Base-by-base conservation (phyloP, 1,140 invertebrate species). In the Pinna nobilis region DNA sequence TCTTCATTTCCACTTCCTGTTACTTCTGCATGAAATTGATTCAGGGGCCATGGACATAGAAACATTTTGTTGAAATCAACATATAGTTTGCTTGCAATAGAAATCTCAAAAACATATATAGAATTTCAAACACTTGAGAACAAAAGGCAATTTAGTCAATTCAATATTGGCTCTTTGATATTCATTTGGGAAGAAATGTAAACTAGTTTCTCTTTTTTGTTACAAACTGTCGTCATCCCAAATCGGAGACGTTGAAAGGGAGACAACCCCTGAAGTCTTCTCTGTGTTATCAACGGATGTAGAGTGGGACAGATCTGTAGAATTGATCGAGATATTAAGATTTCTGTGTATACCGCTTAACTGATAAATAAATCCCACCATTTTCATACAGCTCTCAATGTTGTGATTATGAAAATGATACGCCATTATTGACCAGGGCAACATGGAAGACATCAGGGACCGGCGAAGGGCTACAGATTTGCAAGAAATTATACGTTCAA, bases 281-380 rank as follows among this genome's bases (percentile, higher is more conserved):
- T 59, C 55, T 15, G 55, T 59, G 15, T 15, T 59, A 15, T 25
- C 55, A 11, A 30, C 55, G 28, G 55, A 59, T 33, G 55, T 59
- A n/a, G 55, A 59, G 15, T 30, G 55, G 30, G 37, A 59, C 30
- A 59, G 37, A 25, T 35, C 33, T 7, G 55, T 35, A 33, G 30
- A 35, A 11, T 59, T 59, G 18, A 59, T 35, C 3, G 55, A 59
- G 2, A 33, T 35, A 35, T 59, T 33, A 13, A 20, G 55, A n/a
- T 51, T 51, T 9, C 35, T 32, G n/a, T 66, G 60, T 4, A 81
- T 44, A 28, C 76, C 79, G 4, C 71, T 60, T 37, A 81, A 59
- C 13, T 77, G 76, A 44, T 73, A 76, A 7, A 81, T 81, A 49
- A 81, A 81, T 33, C 65, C 76, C 9, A 81, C 70, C 76, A 81